Conservation (phyloP, 2,888 invertebrate genomes). For the Petrolisthes cinctipes region DNA sequence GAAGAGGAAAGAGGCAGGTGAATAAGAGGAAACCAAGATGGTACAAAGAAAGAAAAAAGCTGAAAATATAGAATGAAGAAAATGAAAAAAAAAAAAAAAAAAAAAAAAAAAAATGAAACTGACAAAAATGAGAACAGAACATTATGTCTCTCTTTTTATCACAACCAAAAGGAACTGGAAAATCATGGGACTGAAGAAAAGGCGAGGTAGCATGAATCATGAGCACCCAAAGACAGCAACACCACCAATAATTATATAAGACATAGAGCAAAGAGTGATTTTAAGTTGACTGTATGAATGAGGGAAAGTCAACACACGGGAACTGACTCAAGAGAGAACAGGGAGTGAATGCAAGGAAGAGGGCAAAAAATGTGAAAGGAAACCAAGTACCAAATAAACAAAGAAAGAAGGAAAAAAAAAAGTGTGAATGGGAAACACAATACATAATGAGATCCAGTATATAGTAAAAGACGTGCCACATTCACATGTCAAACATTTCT, state of each 20-base stretch:
- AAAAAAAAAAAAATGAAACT: not conserved
- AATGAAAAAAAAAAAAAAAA: not conserved
- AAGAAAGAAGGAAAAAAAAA: not conserved
- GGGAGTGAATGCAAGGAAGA: not conserved
- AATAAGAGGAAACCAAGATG: not conserved
- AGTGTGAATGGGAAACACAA: too few species aligned
- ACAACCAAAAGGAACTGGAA: conserved; percentile 2
- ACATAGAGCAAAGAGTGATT: too few species aligned
- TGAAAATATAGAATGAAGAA: not conserved
- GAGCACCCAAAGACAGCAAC: not conserved
- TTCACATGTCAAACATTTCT: too few species aligned
- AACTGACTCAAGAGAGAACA: too few species aligned
- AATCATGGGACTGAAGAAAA: not conserved
- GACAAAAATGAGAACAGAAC: not conserved
- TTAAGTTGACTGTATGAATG: too few species aligned
- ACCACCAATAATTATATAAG: not conserved
- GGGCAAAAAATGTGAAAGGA: not conserved
- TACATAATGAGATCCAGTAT: too few species aligned
- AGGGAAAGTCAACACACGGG: too few species aligned
- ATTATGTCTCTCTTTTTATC: not conserved
- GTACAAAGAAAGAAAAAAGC: not conserved
- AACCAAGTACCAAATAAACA: not conserved
- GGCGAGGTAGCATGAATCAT: too few species aligned
- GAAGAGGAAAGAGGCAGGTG: not conserved
- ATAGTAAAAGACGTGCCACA: too few species aligned